These are phyloP conservation scores for Liparis tanakae DNA, from an alignment of 2,797 vertebrate genomes.

Conservation along the genomic window DNA sequence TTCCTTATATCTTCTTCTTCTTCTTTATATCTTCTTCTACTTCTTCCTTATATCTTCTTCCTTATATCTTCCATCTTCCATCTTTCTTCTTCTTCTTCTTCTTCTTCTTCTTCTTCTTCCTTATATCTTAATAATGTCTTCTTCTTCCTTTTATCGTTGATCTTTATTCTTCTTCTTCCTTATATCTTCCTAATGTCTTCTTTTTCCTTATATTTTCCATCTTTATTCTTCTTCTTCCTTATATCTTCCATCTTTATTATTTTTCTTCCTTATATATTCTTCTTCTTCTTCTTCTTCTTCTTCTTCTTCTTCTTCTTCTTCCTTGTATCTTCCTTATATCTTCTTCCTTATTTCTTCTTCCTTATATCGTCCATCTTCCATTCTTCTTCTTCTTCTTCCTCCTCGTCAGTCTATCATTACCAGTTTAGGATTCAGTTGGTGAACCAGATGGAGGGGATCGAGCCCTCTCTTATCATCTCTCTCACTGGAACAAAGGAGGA, in stretches of 20 bases:
- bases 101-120: background rate
- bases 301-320: background rate
- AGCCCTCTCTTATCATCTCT: slow-evolving; percentile 86
- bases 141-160: too few species aligned
- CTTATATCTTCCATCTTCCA: too few species aligned
- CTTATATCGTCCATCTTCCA: too few species aligned
- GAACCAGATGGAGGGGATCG: slow-evolving; percentile 79
- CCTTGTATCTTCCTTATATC: background rate
- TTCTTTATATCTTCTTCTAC: background rate
- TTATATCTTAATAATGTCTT: too few species aligned
- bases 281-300: background rate
- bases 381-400: slow-evolving; percentile 2
- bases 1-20: background rate
- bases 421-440: slow-evolving; percentile 93
- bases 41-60: background rate
- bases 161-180: too few species aligned
- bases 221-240: too few species aligned
- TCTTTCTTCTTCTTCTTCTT: background rate
- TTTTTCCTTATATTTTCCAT: too few species aligned
- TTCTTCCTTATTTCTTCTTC: background rate
- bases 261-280: too few species aligned
- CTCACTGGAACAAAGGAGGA: slow-evolving; percentile 88
- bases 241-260: too few species aligned
- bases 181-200: too few species aligned
- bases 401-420: slow-evolving; percentile 89